Evolutionary conservation across 2,797 vertebrate species (phyloP), one percentile per base, ranked within the genome.

Genomic region (Fratercula arctica): DNA sequence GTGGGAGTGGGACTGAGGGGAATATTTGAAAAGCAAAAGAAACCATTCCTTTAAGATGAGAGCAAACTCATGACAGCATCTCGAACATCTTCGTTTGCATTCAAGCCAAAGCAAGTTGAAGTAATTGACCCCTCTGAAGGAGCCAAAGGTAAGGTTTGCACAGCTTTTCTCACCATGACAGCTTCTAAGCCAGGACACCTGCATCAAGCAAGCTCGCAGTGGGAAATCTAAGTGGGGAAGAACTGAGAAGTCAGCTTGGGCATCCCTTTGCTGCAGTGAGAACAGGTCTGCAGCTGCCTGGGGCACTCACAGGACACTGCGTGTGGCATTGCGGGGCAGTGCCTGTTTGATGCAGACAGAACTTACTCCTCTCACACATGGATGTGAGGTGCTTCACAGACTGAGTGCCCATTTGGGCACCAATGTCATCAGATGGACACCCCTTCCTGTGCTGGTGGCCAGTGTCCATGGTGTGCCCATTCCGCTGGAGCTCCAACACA

Each of bases 201-300:
- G 21, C 3, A 2, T 46, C 43, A 37, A 29, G 13, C 28, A 79
- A 54, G 60, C 20, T 77, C 23, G 16, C 9, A 9, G 19, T 18
- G 46, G n/a, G 29, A 74, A 85, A 45, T 26, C 25, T 54, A 54
- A 54, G 41, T 3, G 13, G 72, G 16, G 31, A 94, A 87, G 39
- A 70, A 73, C 23, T 0, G 2, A 53, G 41, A 67, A 91, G 13
- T 56, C 59, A 68, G 46, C 9, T 23, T 2, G 0, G 51, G 53
- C 43, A n/a, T 39, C 1, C 0, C 16, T n/a, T 23, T 61, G 31
- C 66, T 91, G 53, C 54, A 50, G 26, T 0, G 0, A 63, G 45
- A 66, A 33, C 1, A 1, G 24, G 17, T 75, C 83, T 66, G 53
- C 46, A 59, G 57, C 37, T 81, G 33, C 76, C 57, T 16, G 13